Evolutionary conservation across 1,140 invertebrate species (phyloP).

Genomic region (Arion vulgaris): DNA sequence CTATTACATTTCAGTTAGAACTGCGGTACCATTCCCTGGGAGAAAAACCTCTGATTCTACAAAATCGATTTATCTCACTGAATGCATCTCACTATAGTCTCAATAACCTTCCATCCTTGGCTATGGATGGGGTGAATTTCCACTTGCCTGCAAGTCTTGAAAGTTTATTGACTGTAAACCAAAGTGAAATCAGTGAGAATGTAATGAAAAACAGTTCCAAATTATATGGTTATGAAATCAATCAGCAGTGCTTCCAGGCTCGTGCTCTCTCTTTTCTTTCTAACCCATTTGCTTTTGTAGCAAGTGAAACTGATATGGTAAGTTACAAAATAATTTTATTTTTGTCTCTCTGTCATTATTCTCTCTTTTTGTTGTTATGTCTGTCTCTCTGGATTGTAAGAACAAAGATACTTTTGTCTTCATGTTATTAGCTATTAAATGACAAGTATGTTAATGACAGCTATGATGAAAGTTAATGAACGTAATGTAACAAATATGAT

Average conservation of each 20-base stretch:
- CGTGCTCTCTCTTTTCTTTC: slow-evolving; percentile 21
- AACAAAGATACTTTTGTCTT: too few species aligned
- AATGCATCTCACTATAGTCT: slow-evolving; percentile 27
- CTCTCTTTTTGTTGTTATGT: neutral
- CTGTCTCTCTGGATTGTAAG: neutral
- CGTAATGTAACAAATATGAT: neutral
- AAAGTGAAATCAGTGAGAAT: neutral
- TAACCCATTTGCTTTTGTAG: slow-evolving; percentile 23
- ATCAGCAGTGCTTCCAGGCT: slow-evolving; percentile 25
- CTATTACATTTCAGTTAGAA: slow-evolving; percentile 23
- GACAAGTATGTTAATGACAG: too few species aligned
- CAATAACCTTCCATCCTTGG: neutral
- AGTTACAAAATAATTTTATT: neutral
- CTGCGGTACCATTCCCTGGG: slow-evolving; percentile 34
- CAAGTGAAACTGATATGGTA: slow-evolving; percentile 19
- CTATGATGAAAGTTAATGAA: neutral
- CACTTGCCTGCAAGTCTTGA: slow-evolving; percentile 7
- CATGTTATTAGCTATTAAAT: neutral
- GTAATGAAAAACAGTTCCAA: neutral
- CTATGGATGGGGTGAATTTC: slow-evolving; percentile 22
- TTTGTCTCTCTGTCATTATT: too few species aligned
- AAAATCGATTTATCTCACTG: slow-evolving; percentile 13
- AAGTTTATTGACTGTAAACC: neutral
- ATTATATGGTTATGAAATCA: neutral
- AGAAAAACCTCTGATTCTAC: slow-evolving; percentile 24